A percentile compares a stretch with the other conserved stretches of the same genome.
phyloP scores from a whole-genome alignment of 2,113 vertebrate genomes.

The Tretioscincus oriximinensis region DNA sequence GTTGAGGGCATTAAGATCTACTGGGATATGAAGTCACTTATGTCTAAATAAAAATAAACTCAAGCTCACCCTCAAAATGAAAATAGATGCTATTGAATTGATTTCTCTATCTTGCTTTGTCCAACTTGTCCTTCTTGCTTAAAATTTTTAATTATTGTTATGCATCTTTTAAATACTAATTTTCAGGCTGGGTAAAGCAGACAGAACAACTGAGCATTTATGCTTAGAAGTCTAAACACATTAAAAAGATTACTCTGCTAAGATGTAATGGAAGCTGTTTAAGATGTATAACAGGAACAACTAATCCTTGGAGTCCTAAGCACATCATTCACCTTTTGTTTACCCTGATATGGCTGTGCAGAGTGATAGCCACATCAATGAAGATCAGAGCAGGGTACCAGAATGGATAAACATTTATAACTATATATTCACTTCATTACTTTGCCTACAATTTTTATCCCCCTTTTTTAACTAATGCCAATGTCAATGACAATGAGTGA shows the following conservation, averaged over 20 bases:
- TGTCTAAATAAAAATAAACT: not conserved
- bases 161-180: not conserved
- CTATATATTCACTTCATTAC: too few species aligned
- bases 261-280: not conserved
- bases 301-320: too few species aligned
- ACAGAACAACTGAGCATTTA: not conserved
- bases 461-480: too few species aligned
- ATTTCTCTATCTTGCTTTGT: not conserved
- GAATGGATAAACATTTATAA: too few species aligned
- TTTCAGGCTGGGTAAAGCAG: not conserved
- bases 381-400: too few species aligned
- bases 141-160: not conserved
- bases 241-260: not conserved
- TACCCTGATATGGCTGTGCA: too few species aligned
- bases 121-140: not conserved
- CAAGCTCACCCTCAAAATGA: not conserved
- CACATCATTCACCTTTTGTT: too few species aligned
- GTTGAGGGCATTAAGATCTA: not conserved
- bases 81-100: not conserved
- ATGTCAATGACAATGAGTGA: too few species aligned
- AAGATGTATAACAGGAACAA: too few species aligned
- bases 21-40: not conserved
- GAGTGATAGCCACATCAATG: too few species aligned
- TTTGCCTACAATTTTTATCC: too few species aligned
- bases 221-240: not conserved